phyloP scores from a whole-genome alignment of 2,113 vertebrate genomes.

The Bujurquina vittata region DNA sequence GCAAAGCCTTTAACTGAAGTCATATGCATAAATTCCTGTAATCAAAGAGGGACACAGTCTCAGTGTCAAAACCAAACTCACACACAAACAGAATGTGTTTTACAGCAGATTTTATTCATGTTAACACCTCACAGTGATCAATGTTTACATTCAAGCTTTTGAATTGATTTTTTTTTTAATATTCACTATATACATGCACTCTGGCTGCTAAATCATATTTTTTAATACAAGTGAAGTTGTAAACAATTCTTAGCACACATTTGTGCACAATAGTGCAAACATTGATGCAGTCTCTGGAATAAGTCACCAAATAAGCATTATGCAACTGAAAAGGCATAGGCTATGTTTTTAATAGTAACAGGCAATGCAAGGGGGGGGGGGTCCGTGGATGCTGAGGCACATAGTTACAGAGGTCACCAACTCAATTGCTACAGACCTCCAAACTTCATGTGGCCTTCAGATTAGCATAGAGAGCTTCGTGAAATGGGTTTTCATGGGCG shows the following conservation, averaged over 20 bases:
- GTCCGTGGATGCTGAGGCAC: too few species aligned
- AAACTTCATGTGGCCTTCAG: too few species aligned
- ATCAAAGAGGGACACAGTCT: not conserved
- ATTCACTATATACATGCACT: not conserved
- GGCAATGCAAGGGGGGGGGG: too few species aligned
- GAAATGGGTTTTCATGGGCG: too few species aligned
- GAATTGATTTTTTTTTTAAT: not conserved
- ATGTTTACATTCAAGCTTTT: slow-evolving; percentile 45
- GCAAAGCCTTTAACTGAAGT: not conserved
- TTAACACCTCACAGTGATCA: not conserved
- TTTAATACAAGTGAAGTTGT: not conserved
- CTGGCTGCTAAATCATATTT: not conserved
- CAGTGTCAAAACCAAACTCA: not conserved
- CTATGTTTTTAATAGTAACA: slow-evolving; percentile 24
- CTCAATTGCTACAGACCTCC: too few species aligned
- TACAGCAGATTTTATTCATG: slow-evolving; percentile 43
- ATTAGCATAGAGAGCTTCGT: too few species aligned
- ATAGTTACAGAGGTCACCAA: too few species aligned
- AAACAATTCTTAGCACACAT: not conserved
- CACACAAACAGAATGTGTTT: not conserved
- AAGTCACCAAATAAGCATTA: slow-evolving; percentile 9
- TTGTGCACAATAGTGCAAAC: slow-evolving; percentile 41
- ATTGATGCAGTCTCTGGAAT: slow-evolving; percentile 44
- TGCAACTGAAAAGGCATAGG: slow-evolving; percentile 27
- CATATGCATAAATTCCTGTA: not conserved